Evolutionary conservation across 2,797 vertebrate genomes (phyloP), one percentile per base, ranked within the genome.

Genomic region (Pelodytes ibericus): DNA sequence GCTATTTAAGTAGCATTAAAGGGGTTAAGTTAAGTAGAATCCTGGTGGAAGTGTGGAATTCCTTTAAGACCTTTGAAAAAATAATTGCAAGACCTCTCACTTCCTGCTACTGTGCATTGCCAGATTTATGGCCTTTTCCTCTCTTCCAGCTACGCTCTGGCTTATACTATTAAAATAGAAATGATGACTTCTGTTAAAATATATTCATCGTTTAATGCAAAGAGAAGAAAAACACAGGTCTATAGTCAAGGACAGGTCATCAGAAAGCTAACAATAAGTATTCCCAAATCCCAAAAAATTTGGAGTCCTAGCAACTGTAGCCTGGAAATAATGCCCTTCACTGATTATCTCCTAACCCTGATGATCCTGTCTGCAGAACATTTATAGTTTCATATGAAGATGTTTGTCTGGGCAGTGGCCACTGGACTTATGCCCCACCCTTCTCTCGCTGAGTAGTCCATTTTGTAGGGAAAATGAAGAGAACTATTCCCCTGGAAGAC

Each of bases 41-140:
- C 64, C 51, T 53, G 33, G 63, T 72, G 63, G 70, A 79, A 79
- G 71, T 57, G 63, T 56, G 63, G 76, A 79, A 72, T 56, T 72
- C 30, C 77, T 79, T 31, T 53, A 66, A 72, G 69, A 77, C 25
- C 63, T 79, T 79, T 72, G 64, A 72, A 73, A 79, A 82, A 75
- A 74, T 77, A 74, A 77, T 77, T 65, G 70, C 71, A 74, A 67
- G n/a, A 60, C 78, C 68, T 84, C 56, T 69, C 0, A 29, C 74
- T 83, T 83, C 68, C 83, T 63, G 41, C 72, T 51, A 51, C 75
- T 62, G 36, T 9, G 30, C 63, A 18, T 4, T 44, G 2, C 76
- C 64, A 80, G 65, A 81, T 44, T 53, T 74, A 58, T 39, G 1
- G 1, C 47, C 72, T 70, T 36, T 29, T 8, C 29, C 53, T 83